Conservation (phyloP, 2,797 vertebrate genomes). For the Cryptoprocta ferox region DNA sequence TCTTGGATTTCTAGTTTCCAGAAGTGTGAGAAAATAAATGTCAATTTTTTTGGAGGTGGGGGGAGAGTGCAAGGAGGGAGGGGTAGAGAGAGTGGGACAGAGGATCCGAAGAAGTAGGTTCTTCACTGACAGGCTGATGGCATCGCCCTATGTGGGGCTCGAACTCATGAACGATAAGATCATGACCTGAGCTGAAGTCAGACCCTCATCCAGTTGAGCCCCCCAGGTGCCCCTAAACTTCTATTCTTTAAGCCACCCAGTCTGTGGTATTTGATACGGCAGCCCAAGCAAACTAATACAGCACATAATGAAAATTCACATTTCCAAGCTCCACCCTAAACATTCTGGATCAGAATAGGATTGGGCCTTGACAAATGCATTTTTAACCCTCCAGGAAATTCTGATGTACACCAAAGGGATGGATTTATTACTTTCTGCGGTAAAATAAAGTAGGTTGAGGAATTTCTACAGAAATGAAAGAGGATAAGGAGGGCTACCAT, state of each 20-base stretch:
- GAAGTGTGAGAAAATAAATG: neutral
- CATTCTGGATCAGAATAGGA: neutral
- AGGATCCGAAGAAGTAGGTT: no score
- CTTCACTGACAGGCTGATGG: no score
- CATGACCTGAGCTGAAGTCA: no score
- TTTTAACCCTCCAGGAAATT: neutral
- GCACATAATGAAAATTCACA: neutral
- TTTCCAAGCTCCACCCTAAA: neutral
- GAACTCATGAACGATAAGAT: no score
- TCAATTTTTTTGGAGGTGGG: neutral
- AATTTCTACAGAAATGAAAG: neutral
- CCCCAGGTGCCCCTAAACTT: neutral
- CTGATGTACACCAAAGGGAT: neutral
- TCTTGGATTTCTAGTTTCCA: neutral
- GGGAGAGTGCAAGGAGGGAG: no score
- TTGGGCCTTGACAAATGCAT: neutral
- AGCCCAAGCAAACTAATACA: neutral
- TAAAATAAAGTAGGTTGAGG: neutral
- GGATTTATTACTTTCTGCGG: neutral
- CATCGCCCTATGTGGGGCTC: no score
- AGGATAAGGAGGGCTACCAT: neutral
- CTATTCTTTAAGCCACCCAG: neutral
- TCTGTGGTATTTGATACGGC: neutral
- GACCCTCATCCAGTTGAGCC: no score
- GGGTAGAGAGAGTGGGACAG: no score